Evolutionary conservation across 2,113 vertebrate genomes (phyloP).

Genomic region (Lepus europaeus): DNA sequence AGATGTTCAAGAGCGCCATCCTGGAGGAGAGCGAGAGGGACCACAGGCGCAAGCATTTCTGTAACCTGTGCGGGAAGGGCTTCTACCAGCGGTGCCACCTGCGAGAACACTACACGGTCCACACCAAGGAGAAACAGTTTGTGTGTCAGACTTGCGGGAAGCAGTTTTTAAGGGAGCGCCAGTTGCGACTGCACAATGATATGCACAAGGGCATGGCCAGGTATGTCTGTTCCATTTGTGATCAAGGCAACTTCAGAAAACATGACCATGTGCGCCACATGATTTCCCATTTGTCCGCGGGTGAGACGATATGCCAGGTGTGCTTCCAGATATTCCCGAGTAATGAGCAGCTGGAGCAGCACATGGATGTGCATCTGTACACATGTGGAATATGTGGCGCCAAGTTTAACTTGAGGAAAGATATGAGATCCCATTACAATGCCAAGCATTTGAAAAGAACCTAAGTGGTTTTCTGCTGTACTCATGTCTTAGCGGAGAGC

Average conservation of each 20-base stretch:
- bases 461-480: constrained; percentile 86
- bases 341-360: constrained; percentile 96
- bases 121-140: constrained; percentile 99
- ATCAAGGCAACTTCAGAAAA: constrained; percentile 99
- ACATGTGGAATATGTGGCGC: constrained; percentile 98
- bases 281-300: constrained; percentile 98
- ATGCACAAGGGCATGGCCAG: constrained; percentile 99
- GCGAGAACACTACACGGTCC: constrained; percentile 98
- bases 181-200: constrained; percentile 98
- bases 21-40: constrained; percentile 94
- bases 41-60: constrained; percentile 98
- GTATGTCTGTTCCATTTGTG: constrained; percentile 98
- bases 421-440: constrained; percentile 99
- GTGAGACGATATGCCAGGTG: constrained; percentile 99
- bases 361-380: constrained; percentile 99
- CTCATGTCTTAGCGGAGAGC: constrained; percentile 85
- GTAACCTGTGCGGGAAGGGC: constrained; percentile 97
- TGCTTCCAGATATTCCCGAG: constrained; percentile 99
- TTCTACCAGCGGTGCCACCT: constrained; percentile 99
- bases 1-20: constrained; percentile 92
- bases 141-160: constrained; percentile 98
- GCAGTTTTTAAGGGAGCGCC: constrained; percentile 97
- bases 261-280: constrained; percentile 99
- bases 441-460: constrained; percentile 97
- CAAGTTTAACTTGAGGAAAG: constrained; percentile 98